Evolutionary conservation across 2,797 vertebrate genomes (phyloP).

Genomic region (Acipenser transmontanus): DNA sequence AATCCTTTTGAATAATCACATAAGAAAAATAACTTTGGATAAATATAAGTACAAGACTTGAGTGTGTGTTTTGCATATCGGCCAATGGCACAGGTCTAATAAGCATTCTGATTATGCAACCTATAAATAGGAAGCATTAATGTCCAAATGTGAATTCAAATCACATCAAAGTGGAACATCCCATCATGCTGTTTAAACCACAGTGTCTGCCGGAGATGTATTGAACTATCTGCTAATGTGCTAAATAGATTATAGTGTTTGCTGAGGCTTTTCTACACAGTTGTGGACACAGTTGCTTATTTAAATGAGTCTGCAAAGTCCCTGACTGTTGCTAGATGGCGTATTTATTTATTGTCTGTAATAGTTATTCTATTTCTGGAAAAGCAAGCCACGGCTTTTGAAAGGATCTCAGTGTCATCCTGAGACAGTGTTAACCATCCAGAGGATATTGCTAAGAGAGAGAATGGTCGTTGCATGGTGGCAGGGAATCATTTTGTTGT

Average conservation of each 20-base stretch:
- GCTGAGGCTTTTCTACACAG: background rate
- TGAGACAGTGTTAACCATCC: background rate
- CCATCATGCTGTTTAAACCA: constrained; percentile 5
- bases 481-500: background rate
- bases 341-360: background rate
- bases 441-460: background rate
- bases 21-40: background rate
- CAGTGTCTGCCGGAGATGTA: background rate
- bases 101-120: background rate
- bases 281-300: background rate
- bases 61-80: background rate
- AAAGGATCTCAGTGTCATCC: background rate
- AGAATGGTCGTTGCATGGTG: background rate
- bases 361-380: background rate
- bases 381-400: background rate
- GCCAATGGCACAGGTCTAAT: background rate
- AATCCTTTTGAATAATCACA: background rate
- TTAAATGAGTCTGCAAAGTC: background rate
- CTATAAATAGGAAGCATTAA: background rate
- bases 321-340: background rate
- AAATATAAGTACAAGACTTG: background rate
- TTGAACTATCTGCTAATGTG: background rate
- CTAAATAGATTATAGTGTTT: constrained; percentile 11
- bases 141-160: background rate
- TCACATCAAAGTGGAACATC: constrained; percentile 5